Evolutionary conservation across 64 coral and sea anemone species (phyloP), one percentile per base, ranked within the genome.

Genomic region (Stylophora pistillata): DNA sequence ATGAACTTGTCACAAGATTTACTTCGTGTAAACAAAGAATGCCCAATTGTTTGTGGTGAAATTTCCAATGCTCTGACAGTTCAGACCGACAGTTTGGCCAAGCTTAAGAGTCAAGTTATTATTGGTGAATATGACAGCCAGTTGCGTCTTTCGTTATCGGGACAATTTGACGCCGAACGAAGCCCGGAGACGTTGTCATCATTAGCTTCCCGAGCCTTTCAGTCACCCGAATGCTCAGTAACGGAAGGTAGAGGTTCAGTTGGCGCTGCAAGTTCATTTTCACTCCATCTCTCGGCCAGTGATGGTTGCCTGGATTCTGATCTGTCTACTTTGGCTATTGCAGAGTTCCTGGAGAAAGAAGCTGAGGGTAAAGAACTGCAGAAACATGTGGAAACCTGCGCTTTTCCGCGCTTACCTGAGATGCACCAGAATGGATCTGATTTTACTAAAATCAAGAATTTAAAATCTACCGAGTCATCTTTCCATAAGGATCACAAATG

Each of bases 311-410:
- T 83, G 5, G 70, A 87, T 37, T 77, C 86, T 20, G 90, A 79
- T 91, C 47, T 83, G 56, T 82, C 86, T 15, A 87, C 83, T 21
- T 53, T 88, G 74, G 82, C 85, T 18, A 74, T 89, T 55, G 58
- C 82, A 33, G 91, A 93, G 41, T 64, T 93, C 15, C 76, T 93
- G 29, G 91, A 89, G 29, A 86, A 83, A 74, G 68, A 88, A 55
- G 86, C 58, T 64, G 69, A 56, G 18, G 58, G 30, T 4, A 37
- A 74, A 71, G 59, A 31, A 15, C 23, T 29, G 18, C 56, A 47
- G 11, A 30, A 34, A 76, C 18, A 73, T 13, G 14, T 58, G 47
- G 32, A 66, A 41, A 65, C 60, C 30, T 7, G 23, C 17, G 61
- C 61, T 9, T 64, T 64, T 9, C 61, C 1, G 17, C 14, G 21